These are phyloP conservation scores for Heterodera filipjevi DNA, from an alignment of 2,888 invertebrate species.

Conservation along the genomic window DNA sequence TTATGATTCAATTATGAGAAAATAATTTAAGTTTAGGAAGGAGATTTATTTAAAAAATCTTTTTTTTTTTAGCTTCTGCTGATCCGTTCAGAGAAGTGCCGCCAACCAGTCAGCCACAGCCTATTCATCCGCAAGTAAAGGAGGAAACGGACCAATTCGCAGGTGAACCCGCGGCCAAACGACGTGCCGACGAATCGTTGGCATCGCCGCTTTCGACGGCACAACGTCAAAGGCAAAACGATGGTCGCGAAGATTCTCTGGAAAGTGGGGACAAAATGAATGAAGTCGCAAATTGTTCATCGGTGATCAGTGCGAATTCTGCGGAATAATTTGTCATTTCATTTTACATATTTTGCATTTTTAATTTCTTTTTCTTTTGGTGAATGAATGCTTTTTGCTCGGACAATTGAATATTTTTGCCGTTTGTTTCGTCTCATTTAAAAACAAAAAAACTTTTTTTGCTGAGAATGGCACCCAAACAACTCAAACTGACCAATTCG, in stretches of 20 bases:
- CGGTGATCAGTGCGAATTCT: conserved; percentile 8
- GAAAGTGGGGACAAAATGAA: not conserved
- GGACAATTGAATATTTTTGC: not conserved
- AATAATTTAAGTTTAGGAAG: too few relatives aligned
- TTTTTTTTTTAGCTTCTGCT: not conserved
- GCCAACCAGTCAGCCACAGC: not conserved
- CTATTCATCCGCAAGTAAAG: not conserved
- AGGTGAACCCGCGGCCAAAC: not conserved
- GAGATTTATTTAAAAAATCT: too few relatives aligned
- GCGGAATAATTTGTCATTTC: not conserved
- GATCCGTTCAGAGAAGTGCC: not conserved
- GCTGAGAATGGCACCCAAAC: conserved; percentile 25
- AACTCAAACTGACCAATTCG: conserved; percentile 34
- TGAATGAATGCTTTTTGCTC: not conserved
- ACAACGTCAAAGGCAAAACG: not conserved
- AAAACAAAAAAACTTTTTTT: too few relatives aligned
- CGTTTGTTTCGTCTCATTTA: not conserved
- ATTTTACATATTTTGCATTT: not conserved
- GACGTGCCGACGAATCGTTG: not conserved
- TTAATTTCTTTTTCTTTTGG: conserved; percentile 6
- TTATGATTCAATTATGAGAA: too few relatives aligned
- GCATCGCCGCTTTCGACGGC: not conserved
- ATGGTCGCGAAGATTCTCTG: not conserved
- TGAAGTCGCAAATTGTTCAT: not conserved
- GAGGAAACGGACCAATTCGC: not conserved